phyloP scores from a whole-genome alignment of 2,113 vertebrate genomes.

The Zapornia atra region DNA sequence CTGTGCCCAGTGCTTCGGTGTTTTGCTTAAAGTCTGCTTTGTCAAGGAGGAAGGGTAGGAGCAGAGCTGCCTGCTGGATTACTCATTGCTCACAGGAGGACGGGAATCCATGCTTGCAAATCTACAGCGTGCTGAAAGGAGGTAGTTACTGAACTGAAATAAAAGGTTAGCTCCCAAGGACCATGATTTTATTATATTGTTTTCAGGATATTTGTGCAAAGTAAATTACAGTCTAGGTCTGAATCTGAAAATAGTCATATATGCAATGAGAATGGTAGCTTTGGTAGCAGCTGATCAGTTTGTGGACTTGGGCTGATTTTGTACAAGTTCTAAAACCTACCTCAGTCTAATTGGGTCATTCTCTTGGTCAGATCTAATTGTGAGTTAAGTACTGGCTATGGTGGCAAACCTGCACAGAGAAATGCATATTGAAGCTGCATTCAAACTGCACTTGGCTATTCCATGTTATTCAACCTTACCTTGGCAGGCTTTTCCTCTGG shows the following conservation, averaged over 20 bases:
- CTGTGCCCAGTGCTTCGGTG: neutral
- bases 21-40: neutral
- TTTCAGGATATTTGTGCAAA: neutral
- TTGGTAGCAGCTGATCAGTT: neutral
- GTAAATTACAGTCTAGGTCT: neutral
- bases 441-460: neutral
- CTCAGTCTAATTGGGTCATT: neutral
- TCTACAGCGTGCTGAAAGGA: neutral
- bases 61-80: neutral
- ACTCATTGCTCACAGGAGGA: neutral
- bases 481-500: neutral
- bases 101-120: neutral
- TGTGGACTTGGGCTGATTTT: neutral
- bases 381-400: neutral
- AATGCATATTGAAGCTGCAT: neutral
- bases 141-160: neutral
- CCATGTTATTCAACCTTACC: neutral
- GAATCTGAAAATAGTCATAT: neutral
- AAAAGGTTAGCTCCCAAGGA: constrained; percentile 3
- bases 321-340: neutral
- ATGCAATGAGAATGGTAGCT: neutral
- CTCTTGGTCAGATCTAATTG: neutral
- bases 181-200: neutral
- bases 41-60: neutral
- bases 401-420: neutral